A percentile compares a stretch with the other conserved stretches of the same genome.
These are phyloP conservation scores for Macrocentrus cingulum DNA, from an alignment of 1,140 invertebrate species.

Conservation along the genomic window DNA sequence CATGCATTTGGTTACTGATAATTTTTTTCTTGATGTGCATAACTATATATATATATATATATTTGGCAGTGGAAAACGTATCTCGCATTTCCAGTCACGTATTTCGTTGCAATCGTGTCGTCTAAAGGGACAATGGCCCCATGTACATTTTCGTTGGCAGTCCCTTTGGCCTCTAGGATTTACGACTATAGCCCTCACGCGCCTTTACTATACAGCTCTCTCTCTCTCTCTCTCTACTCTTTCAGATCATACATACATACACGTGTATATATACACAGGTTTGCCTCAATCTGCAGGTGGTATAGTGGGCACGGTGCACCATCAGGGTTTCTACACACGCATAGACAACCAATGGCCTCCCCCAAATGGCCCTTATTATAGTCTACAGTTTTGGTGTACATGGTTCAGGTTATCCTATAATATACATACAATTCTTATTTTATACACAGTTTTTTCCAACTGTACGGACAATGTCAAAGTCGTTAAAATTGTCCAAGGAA, in stretches of 20 bases:
- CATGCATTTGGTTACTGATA: constrained; percentile 7
- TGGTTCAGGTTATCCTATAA: too few relatives aligned
- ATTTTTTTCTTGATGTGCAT: constrained; percentile 15
- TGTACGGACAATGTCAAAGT: too few relatives aligned
- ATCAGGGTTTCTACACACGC: not conserved
- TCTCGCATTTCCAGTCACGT: constrained; percentile 23
- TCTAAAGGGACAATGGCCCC: constrained; percentile 9
- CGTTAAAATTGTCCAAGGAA: too few relatives aligned
- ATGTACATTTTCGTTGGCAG: not conserved
- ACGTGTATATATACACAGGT: too few relatives aligned
- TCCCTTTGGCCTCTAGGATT: constrained; percentile 18
- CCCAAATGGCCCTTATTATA: not conserved
- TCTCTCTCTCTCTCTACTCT: not conserved
- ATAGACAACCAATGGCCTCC: constrained; percentile 1
- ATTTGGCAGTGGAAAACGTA: constrained; percentile 21
- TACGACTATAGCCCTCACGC: too few relatives aligned
- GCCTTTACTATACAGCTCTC: too few relatives aligned
- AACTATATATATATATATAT: not conserved
- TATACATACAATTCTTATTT: too few relatives aligned
- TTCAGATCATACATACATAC: too few relatives aligned
- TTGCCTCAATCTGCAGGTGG: too few relatives aligned
- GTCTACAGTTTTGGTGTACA: too few relatives aligned
- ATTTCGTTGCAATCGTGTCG: constrained; percentile 15
- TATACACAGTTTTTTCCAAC: too few relatives aligned
- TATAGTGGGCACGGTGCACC: too few relatives aligned